Conservation (phyloP, 2,797 vertebrate species). For the Myotis planiceps region DNA sequence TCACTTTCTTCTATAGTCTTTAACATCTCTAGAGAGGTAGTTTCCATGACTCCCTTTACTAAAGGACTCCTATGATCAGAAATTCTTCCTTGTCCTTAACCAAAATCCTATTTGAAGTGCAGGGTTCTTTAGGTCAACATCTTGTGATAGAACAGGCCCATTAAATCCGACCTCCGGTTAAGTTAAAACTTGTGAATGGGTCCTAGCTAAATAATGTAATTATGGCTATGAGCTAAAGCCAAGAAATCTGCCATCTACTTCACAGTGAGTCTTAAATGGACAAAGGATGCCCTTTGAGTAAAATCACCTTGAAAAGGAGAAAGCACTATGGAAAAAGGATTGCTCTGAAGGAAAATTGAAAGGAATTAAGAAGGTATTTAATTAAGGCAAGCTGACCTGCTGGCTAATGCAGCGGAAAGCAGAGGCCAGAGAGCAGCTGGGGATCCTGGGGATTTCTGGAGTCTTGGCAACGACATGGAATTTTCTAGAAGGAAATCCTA, state of each 20-base stretch:
- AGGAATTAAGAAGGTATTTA: background rate
- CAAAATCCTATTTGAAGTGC: background rate
- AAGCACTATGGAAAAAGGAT: background rate
- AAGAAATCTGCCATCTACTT: background rate
- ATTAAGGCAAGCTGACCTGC: background rate
- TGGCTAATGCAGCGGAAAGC: background rate
- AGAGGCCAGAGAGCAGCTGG: background rate
- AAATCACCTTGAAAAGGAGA: conserved; percentile 40
- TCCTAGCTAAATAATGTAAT: conserved; percentile 10
- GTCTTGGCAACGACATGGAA: background rate
- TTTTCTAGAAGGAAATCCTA: background rate
- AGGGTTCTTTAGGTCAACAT: background rate
- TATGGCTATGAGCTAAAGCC: background rate
- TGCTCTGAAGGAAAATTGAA: background rate
- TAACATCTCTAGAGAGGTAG: background rate
- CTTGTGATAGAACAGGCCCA: background rate
- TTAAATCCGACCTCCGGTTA: background rate
- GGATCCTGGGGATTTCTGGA: background rate
- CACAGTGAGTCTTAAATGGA: background rate
- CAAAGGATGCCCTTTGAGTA: background rate
- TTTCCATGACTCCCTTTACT: background rate
- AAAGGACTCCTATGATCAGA: background rate
- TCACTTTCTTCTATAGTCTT: background rate
- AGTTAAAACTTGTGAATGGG: conserved; percentile 17
- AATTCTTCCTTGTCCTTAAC: background rate